A percentile compares a stretch with the other conserved stretches of the same genome.
Conservation (phyloP, 2,797 vertebrate species). For the Tiaroga cobitis region DNA sequence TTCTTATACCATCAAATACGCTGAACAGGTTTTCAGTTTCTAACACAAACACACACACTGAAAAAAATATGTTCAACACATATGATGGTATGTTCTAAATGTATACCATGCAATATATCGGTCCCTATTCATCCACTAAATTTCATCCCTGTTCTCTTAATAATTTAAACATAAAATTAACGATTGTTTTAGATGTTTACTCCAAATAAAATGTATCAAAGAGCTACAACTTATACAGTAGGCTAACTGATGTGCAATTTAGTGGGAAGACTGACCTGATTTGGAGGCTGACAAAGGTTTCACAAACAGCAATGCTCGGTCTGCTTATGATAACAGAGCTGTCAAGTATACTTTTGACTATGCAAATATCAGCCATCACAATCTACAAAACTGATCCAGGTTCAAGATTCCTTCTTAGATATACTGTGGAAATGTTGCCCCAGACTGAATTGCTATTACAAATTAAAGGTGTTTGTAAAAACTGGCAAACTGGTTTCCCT, state of each 20-base stretch:
- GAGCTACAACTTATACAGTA: conserved; percentile 3
- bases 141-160: background rate
- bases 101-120: background rate
- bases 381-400: background rate
- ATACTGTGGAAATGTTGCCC: background rate
- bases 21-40: background rate
- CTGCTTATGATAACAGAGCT: background rate
- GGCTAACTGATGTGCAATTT: conserved; percentile 41
- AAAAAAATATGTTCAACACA: background rate
- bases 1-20: background rate
- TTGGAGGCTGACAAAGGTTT: conserved; percentile 43
- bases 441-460: conserved; percentile 3
- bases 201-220: background rate
- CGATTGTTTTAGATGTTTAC: background rate
- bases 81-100: background rate
- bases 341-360: background rate
- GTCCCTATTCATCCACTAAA: background rate
- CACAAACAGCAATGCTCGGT: background rate
- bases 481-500: background rate
- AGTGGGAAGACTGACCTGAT: conserved; percentile 47
- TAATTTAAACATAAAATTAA: background rate
- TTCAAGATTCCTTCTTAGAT: background rate
- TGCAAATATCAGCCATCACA: background rate
- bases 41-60: background rate
- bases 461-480: background rate